Percentiles rank a stretch among this genome's conserved stretches.
These are phyloP conservation scores for Bemisia tabaci DNA, from an alignment of 1,140 invertebrate species.

Conservation along the genomic window DNA sequence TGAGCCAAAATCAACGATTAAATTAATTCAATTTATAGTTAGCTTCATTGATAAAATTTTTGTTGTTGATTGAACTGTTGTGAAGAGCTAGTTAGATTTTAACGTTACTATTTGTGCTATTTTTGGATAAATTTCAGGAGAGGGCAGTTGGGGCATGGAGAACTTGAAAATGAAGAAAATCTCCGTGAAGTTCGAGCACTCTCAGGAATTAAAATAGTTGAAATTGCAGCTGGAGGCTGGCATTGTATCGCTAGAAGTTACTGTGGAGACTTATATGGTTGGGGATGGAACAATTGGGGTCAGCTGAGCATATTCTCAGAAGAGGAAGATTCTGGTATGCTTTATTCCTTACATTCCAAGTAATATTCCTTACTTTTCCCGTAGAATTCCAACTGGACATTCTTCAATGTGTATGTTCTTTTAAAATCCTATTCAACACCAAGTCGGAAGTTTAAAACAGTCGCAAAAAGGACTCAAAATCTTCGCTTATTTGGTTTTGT, in stretches of 20 bases:
- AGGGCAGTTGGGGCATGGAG: slow-evolving; percentile 68
- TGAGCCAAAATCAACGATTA: too few species aligned
- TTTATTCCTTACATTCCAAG: too few species aligned
- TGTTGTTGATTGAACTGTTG: slow-evolving; percentile 11
- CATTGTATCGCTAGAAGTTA: slow-evolving; percentile 58
- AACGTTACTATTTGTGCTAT: slow-evolving; percentile 11
- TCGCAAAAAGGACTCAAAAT: too few species aligned
- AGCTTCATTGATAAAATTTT: slow-evolving; percentile 12
- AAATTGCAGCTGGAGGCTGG: slow-evolving; percentile 68
- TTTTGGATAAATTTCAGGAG: slow-evolving; percentile 52
- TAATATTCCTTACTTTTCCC: too few species aligned
- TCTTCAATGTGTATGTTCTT: too few species aligned
- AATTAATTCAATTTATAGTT: slow-evolving; percentile 11
- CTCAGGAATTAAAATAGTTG: slow-evolving; percentile 46
- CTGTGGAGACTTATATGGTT: slow-evolving; percentile 55
- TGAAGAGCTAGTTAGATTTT: slow-evolving; percentile 11
- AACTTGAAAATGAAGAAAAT: slow-evolving; percentile 42
- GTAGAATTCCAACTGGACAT: too few species aligned
- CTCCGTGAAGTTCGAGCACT: slow-evolving; percentile 54
- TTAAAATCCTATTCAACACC: too few species aligned
- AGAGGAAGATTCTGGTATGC: neutral
- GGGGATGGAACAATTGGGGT: slow-evolving; percentile 75
- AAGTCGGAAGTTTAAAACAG: too few species aligned
- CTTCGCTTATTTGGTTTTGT: too few species aligned
- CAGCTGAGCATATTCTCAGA: slow-evolving; percentile 43